These are phyloP conservation scores for Ceriagrion tenellum DNA, from an alignment of 2,888 invertebrate species.

Conservation along the genomic window DNA sequence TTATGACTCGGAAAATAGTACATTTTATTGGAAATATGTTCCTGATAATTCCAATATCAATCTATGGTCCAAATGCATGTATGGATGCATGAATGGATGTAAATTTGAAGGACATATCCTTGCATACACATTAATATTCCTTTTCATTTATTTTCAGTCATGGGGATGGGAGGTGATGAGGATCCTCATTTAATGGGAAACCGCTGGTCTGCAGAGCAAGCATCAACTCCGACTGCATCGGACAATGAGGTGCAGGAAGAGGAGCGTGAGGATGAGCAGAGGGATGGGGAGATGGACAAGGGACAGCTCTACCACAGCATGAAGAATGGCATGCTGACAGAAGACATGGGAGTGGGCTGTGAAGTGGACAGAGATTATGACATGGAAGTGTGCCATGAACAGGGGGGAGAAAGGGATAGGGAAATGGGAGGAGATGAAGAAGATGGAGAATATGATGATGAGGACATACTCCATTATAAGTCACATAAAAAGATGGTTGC, in stretches of 20 bases:
- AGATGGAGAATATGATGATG: constrained; percentile 53
- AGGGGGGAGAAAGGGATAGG: constrained; percentile 51
- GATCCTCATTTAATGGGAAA: constrained; percentile 78
- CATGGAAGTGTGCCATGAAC: constrained; percentile 34
- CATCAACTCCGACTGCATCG: constrained; percentile 82
- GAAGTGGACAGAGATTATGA: constrained; percentile 52
- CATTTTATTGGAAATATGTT: background rate
- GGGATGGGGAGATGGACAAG: background rate
- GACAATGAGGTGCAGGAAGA: constrained; percentile 81
- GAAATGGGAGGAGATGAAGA: constrained; percentile 50
- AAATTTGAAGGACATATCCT: background rate
- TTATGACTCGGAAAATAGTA: background rate
- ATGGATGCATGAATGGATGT: background rate
- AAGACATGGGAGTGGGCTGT: constrained; percentile 57
- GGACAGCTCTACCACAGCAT: constrained; percentile 47
- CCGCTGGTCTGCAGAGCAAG: constrained; percentile 85
- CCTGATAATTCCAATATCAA: background rate
- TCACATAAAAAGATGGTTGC: constrained; percentile 70
- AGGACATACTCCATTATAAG: constrained; percentile 69
- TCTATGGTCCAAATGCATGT: background rate
- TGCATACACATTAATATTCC: background rate
- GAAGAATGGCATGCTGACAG: constrained; percentile 47
- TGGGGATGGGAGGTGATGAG: constrained; percentile 48
- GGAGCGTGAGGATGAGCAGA: constrained; percentile 49
- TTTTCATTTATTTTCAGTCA: background rate